Percentiles rank a stretch among this genome's conserved stretches.
These are phyloP conservation scores for Sphinx pinastri DNA, from an alignment of 2,888 invertebrate genomes.

Conservation along the genomic window DNA sequence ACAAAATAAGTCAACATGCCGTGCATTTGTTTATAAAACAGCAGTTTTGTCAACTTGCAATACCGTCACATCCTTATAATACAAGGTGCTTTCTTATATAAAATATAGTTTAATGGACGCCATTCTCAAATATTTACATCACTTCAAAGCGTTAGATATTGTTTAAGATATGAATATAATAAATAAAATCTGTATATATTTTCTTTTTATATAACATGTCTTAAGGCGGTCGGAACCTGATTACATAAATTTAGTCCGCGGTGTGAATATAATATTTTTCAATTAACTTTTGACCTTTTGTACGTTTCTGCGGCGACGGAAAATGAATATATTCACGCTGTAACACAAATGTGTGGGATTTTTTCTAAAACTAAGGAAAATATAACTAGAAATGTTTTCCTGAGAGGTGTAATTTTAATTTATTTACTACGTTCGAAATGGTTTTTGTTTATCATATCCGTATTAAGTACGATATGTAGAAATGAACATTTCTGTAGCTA, in stretches of 20 bases:
- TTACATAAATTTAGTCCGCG: neutral
- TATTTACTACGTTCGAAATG: neutral
- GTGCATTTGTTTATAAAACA: neutral
- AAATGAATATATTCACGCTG: neutral
- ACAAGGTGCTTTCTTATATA: neutral
- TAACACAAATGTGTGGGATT: neutral
- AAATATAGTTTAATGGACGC: conserved; percentile 2
- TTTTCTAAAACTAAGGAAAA: conserved; percentile 2
- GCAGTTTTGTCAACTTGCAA: neutral
- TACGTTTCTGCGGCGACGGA: neutral
- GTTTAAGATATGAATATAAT: neutral
- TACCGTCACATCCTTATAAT: neutral
- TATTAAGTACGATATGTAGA: too few relatives aligned
- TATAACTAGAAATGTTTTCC: neutral
- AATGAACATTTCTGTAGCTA: too few relatives aligned
- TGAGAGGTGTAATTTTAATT: neutral
- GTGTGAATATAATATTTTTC: conserved; percentile 13
- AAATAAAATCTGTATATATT: neutral
- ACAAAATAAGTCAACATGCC: neutral
- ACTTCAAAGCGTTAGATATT: conserved; percentile 15
- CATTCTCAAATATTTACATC: neutral
- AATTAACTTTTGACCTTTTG: conserved; percentile 11
- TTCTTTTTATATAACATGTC: neutral
- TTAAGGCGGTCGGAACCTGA: neutral
- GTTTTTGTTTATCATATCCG: neutral